Evolutionary conservation across 2,888 invertebrate species (phyloP).

Genomic region (Hipparchia semele): DNA sequence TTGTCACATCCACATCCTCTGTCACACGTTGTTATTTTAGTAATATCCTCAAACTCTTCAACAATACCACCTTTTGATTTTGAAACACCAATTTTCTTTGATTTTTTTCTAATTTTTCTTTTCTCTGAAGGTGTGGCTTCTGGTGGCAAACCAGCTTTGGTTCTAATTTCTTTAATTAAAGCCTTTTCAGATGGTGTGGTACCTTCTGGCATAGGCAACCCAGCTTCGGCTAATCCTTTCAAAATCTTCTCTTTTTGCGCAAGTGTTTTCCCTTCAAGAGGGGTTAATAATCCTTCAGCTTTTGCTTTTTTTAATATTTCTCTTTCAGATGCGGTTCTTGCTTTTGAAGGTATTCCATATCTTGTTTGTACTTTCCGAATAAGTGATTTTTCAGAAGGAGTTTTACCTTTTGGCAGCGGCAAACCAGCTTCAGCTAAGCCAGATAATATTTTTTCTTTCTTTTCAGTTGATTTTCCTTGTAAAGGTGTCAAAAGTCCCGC

Average conservation of each 20-base stretch:
- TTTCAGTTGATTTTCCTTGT: conserved; percentile 43
- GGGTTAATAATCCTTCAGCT: conserved; percentile 39
- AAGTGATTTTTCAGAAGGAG: conserved; percentile 45
- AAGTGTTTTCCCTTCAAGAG: conserved; percentile 42
- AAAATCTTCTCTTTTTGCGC: conserved; percentile 53
- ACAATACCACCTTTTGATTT: conserved; percentile 46
- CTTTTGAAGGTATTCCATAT: conserved; percentile 47
- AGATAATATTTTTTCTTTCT: conserved; percentile 47
- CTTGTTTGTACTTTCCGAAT: conserved; percentile 43
- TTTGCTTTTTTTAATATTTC: conserved; percentile 36
- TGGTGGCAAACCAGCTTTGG: conserved; percentile 45
- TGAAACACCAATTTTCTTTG: conserved; percentile 47
- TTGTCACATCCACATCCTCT: conserved; percentile 65
- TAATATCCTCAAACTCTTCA: conserved; percentile 58
- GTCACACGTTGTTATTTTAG: conserved; percentile 63
- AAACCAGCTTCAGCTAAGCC: conserved; percentile 40
- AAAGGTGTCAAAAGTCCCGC: conserved; percentile 46
- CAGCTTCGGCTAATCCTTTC: conserved; percentile 52
- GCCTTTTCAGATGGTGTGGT: conserved; percentile 55
- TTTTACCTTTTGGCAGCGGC: conserved; percentile 44
- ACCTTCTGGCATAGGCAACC: conserved; percentile 56
- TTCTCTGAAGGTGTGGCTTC: conserved; percentile 54
- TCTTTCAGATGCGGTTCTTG: conserved; percentile 44
- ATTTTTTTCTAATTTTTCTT: conserved; percentile 49
- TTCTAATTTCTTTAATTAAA: conserved; percentile 50